Conservation (phyloP, 2,113 vertebrate species). For the Callipepla squamata region DNA sequence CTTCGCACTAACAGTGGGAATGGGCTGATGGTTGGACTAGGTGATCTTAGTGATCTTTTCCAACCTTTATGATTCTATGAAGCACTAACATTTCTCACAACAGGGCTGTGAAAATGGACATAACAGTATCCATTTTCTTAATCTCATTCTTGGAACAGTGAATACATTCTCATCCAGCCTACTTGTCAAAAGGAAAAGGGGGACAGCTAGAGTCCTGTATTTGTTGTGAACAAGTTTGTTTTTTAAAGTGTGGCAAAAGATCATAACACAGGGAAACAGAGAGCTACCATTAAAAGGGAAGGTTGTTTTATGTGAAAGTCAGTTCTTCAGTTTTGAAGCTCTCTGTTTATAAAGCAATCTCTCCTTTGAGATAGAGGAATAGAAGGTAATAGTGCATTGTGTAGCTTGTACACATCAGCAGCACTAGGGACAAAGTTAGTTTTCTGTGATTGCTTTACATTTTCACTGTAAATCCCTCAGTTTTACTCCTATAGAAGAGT, state of each 20-base stretch:
- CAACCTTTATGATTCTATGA: too few species aligned
- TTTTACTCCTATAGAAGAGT: not conserved
- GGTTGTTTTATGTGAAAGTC: not conserved
- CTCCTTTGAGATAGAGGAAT: not conserved
- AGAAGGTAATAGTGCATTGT: not conserved
- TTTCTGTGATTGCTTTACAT: not conserved
- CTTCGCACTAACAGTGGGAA: not conserved
- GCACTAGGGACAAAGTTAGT: not conserved
- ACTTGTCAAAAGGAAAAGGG: not conserved
- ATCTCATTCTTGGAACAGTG: not conserved
- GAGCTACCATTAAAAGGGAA: not conserved
- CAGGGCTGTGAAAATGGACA: not conserved
- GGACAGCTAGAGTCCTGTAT: not conserved
- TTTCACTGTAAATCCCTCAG: not conserved
- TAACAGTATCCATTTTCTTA: not conserved
- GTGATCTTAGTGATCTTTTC: too few species aligned
- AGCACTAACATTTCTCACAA: not conserved
- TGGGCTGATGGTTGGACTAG: too few species aligned
- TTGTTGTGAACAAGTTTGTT: not conserved
- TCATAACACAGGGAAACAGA: not conserved
- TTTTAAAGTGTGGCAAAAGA: not conserved
- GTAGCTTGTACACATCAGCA: not conserved
- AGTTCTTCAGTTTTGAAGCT: not conserved
- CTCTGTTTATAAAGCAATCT: not conserved
- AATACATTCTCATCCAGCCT: fast-evolving